These are phyloP conservation scores for Garrulus glandarius DNA, from an alignment of 2,797 vertebrate genomes.

Conservation along the genomic window DNA sequence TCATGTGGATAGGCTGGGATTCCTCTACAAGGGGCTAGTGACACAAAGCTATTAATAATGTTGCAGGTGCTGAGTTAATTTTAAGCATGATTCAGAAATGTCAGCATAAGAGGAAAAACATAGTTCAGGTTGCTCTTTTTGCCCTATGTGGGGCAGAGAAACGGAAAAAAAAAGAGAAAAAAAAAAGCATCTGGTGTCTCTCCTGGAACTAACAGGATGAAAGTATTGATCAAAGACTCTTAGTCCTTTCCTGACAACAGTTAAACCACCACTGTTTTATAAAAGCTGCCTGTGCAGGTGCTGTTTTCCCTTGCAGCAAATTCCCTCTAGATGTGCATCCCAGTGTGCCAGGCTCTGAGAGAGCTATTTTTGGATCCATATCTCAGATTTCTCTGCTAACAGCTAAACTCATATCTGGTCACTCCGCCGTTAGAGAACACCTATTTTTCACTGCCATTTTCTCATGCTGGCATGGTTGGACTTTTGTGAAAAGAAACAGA, in stretches of 20 bases:
- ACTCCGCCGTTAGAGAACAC: neutral
- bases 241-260: neutral
- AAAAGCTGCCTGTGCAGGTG: neutral
- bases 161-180: accelerated
- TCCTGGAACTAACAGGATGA: neutral
- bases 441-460: neutral
- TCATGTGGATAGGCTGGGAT: neutral
- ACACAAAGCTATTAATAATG: neutral
- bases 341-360: neutral
- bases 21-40: neutral
- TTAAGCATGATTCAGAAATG: neutral
- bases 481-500: neutral
- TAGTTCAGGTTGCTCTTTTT: neutral
- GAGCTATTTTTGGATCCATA: neutral
- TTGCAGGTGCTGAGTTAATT: conserved; percentile 21
- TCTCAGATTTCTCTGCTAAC: neutral
- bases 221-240: neutral
- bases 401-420: neutral
- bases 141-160: neutral
- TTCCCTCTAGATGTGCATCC: neutral
- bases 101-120: neutral
- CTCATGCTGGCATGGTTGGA: neutral
- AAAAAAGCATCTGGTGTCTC: neutral
- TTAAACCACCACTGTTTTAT: neutral
- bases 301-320: neutral